These are phyloP conservation scores for Lipotes vexillifer DNA, from an alignment of 2,113 vertebrate species.

Conservation along the genomic window DNA sequence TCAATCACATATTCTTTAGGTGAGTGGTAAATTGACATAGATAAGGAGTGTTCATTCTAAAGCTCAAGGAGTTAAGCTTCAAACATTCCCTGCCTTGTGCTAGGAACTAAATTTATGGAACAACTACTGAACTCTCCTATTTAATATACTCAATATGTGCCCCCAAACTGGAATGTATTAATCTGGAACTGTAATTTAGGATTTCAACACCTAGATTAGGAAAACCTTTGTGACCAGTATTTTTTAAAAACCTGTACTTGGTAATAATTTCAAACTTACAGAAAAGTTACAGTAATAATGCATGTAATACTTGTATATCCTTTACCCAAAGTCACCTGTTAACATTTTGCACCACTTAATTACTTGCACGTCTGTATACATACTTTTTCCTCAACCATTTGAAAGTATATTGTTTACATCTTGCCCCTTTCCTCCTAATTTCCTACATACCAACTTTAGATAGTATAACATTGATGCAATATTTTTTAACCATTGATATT, in stretches of 20 bases:
- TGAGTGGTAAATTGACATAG: slow-evolving; percentile 65
- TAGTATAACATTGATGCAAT: not conserved
- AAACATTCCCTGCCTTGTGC: not conserved
- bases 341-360: not conserved
- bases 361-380: not conserved
- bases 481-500: not conserved
- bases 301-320: not conserved
- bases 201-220: not conserved
- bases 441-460: not conserved
- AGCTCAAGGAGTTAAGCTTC: not conserved
- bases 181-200: not conserved
- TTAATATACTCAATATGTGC: not conserved
- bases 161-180: not conserved
- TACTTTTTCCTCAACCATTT: not conserved
- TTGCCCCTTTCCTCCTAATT: not conserved
- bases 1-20: slow-evolving; percentile 93
- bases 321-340: not conserved
- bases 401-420: not conserved
- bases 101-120: not conserved
- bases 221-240: not conserved
- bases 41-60: not conserved
- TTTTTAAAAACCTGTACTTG: not conserved
- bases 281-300: not conserved
- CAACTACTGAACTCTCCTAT: not conserved
- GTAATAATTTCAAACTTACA: slow-evolving; percentile 4